These are phyloP conservation scores for Drosophila sproati DNA, from an alignment of 1,140 invertebrate genomes.

Conservation along the genomic window DNA sequence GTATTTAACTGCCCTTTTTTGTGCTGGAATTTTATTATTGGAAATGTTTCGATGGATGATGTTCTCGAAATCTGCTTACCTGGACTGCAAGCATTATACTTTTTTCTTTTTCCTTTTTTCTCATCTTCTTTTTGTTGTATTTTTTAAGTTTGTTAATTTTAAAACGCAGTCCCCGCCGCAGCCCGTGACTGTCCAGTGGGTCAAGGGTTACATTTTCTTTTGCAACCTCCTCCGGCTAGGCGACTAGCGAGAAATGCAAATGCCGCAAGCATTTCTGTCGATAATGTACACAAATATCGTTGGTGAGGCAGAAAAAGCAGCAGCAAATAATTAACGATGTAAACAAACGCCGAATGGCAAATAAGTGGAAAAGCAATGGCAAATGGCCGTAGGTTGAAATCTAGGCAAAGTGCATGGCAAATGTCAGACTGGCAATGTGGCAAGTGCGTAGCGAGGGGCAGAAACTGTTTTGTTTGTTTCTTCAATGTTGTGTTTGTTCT, in stretches of 20 bases:
- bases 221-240: not conserved
- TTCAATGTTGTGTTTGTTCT: constrained; percentile 4
- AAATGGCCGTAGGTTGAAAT: constrained; percentile 3
- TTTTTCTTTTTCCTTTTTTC: constrained; percentile 9
- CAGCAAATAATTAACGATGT: constrained; percentile 49
- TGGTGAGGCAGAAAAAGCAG: not conserved
- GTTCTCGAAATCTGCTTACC: constrained; percentile 29
- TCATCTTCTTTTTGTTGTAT: constrained; percentile 2
- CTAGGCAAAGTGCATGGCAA: constrained; percentile 20
- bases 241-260: constrained; percentile 22
- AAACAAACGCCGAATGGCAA: constrained; percentile 41
- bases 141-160: constrained; percentile 13
- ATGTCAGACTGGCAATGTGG: constrained; percentile 5
- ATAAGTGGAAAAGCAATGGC: constrained; percentile 15
- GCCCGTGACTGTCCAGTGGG: constrained; percentile 32
- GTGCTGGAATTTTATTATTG: constrained; percentile 77
- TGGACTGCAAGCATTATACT: constrained; percentile 20
- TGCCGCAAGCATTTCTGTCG: constrained; percentile 30
- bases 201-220: constrained; percentile 43
- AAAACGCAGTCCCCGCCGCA: constrained; percentile 9
- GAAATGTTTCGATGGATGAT: constrained; percentile 69
- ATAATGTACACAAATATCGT: constrained; percentile 51
- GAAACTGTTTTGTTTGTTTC: not conserved
- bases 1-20: constrained; percentile 57
- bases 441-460: not conserved